Percentiles rank a stretch among this genome's conserved stretches.
Evolutionary conservation across 2,113 vertebrate genomes (phyloP).

Genomic region (Procavia capensis): DNA sequence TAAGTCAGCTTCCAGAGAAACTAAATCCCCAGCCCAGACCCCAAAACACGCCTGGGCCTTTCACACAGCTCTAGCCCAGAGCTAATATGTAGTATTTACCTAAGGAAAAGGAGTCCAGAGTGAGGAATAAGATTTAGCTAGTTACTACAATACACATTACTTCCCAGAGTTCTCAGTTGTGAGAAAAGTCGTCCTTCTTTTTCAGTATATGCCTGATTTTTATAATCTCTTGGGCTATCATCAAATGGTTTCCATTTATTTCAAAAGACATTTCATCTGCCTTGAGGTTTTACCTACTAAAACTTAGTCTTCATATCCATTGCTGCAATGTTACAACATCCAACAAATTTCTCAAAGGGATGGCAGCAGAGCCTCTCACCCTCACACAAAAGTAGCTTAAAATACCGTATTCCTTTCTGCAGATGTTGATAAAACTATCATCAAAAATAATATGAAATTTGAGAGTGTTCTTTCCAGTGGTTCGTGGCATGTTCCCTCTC

Average conservation of each 20-base stretch:
- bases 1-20: constrained; percentile 44
- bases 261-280: constrained; percentile 75
- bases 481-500: not conserved
- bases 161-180: constrained; percentile 43
- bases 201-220: constrained; percentile 74
- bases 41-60: constrained; percentile 56
- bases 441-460: constrained; percentile 34
- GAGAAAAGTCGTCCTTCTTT: constrained; percentile 73
- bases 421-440: not conserved
- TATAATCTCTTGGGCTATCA: constrained; percentile 61
- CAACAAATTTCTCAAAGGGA: not conserved
- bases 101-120: constrained; percentile 26
- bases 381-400: constrained; percentile 5
- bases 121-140: constrained; percentile 60
- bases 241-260: constrained; percentile 73
- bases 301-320: constrained; percentile 36
- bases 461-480: constrained; percentile 12
- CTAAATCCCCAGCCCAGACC: constrained; percentile 30
- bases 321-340: not conserved
- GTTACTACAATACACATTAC: constrained; percentile 25
- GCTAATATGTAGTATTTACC: constrained; percentile 73
- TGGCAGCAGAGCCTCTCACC: not conserved
- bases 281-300: constrained; percentile 61
- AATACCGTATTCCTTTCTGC: not conserved
- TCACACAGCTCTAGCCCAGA: not conserved